phyloP scores from a whole-genome alignment of 2,888 invertebrate species.

The Xanthostigma xanthostigma region DNA sequence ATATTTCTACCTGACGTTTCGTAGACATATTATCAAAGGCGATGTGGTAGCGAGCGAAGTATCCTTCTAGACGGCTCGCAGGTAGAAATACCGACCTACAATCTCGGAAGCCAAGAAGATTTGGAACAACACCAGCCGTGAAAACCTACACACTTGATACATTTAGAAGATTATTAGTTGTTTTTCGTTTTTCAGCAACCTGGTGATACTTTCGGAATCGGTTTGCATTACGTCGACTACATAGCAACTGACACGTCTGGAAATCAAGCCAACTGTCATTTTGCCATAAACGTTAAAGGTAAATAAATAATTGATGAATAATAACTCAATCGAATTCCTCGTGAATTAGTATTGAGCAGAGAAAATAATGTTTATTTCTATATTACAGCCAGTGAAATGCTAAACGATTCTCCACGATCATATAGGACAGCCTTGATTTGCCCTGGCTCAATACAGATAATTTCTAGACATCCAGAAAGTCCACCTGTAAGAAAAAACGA shows the following conservation, averaged over 20 bases:
- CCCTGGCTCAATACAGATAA: slow-evolving; percentile 24
- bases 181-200: slow-evolving; percentile 21
- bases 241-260: slow-evolving; percentile 48
- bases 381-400: slow-evolving; percentile 5
- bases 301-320: slow-evolving; percentile 12
- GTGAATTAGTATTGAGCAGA: neutral
- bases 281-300: slow-evolving; percentile 45
- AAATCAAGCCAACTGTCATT: slow-evolving; percentile 45
- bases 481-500: slow-evolving; percentile 17
- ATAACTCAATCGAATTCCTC: too few relatives aligned
- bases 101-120: too few relatives aligned
- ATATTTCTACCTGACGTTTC: too few relatives aligned
- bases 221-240: slow-evolving; percentile 45
- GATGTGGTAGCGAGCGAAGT: too few relatives aligned
- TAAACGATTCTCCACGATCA: slow-evolving; percentile 9
- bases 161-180: neutral
- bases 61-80: too few relatives aligned
- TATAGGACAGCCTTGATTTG: slow-evolving; percentile 24
- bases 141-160: too few relatives aligned
- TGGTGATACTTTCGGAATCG: slow-evolving; percentile 41
- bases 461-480: slow-evolving; percentile 18
- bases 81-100: too few relatives aligned
- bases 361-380: neutral
- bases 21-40: too few relatives aligned
- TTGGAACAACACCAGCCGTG: too few relatives aligned